These are phyloP conservation scores for Drosophila ustulata DNA, from an alignment of 2,888 invertebrate genomes.

Conservation along the genomic window DNA sequence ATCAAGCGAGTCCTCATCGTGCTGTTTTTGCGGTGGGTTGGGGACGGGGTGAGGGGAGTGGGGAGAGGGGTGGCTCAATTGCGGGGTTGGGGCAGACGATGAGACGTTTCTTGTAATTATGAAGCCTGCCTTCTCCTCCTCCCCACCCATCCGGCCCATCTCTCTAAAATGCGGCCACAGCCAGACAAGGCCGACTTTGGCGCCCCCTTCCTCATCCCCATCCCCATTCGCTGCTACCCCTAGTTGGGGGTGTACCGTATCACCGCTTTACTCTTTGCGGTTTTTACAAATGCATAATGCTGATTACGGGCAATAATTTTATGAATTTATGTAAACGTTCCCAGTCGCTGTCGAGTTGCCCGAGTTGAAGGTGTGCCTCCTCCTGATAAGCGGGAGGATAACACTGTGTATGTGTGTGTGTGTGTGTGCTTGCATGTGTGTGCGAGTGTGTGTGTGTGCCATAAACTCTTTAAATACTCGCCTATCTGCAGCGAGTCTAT, in stretches of 20 bases:
- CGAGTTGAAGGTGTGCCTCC: conserved; percentile 50
- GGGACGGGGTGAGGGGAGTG: background rate
- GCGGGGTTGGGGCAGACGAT: background rate
- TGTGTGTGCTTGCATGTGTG: background rate
- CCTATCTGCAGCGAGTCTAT: conserved; percentile 46
- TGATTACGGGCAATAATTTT: conserved; percentile 84
- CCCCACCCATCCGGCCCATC: background rate
- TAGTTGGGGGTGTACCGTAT: conserved; percentile 1
- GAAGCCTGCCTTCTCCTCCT: conserved; percentile 17
- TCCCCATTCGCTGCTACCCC: background rate
- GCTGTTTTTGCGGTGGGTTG: background rate
- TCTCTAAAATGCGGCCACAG: conserved; percentile 8
- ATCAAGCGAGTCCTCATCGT: conserved; percentile 62
- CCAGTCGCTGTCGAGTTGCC: conserved; percentile 16
- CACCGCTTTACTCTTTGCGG: conserved; percentile 67
- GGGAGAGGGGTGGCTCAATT: background rate
- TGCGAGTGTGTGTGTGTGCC: background rate
- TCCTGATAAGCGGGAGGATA: conserved; percentile 54
- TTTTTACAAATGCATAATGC: conserved; percentile 84
- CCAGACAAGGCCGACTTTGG: conserved; percentile 7
- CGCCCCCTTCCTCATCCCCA: background rate
- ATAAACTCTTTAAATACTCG: conserved; percentile 55
- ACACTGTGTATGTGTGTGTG: conserved; percentile 1
- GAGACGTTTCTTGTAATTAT: conserved; percentile 52
- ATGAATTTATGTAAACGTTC: conserved; percentile 79